Evolutionary conservation across 2,113 vertebrate species (phyloP).

Genomic region (Parus major): DNA sequence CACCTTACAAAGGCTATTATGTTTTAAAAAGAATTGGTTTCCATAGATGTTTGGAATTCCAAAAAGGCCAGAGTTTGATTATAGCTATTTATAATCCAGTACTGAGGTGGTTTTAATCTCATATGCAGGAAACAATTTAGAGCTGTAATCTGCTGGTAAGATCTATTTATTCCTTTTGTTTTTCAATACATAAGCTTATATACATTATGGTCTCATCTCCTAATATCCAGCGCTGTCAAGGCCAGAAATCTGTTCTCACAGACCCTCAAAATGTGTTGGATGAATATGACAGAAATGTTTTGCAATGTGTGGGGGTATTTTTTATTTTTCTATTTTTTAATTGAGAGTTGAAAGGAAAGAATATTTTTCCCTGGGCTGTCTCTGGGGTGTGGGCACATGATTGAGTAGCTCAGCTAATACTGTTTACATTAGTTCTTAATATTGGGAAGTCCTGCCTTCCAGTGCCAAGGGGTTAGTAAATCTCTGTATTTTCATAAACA

Average conservation of each 20-base stretch:
- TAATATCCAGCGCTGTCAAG: background rate
- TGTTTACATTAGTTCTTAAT: conserved; percentile 5
- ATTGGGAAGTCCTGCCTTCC: conserved; percentile 22
- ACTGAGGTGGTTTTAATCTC: background rate
- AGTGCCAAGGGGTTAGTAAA: conserved; percentile 38
- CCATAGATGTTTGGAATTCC: background rate
- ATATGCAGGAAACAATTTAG: background rate
- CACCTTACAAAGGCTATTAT: background rate
- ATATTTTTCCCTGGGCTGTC: background rate
- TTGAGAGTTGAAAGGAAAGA: background rate
- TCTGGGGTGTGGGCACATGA: background rate
- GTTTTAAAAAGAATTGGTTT: background rate
- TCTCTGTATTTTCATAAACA: conserved; percentile 44
- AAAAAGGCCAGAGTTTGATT: conserved; percentile 30
- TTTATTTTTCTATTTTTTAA: background rate
- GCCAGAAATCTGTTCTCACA: background rate
- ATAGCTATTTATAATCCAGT: background rate
- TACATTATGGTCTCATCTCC: background rate
- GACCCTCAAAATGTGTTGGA: background rate
- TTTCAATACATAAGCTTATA: background rate
- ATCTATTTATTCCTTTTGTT: background rate
- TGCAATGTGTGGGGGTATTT: background rate
- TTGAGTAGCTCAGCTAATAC: conserved; percentile 45
- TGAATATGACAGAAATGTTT: background rate
- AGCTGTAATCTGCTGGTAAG: background rate